phyloP scores from a whole-genome alignment of 2,113 vertebrate genomes.

The Entosphenus tridentatus region DNA sequence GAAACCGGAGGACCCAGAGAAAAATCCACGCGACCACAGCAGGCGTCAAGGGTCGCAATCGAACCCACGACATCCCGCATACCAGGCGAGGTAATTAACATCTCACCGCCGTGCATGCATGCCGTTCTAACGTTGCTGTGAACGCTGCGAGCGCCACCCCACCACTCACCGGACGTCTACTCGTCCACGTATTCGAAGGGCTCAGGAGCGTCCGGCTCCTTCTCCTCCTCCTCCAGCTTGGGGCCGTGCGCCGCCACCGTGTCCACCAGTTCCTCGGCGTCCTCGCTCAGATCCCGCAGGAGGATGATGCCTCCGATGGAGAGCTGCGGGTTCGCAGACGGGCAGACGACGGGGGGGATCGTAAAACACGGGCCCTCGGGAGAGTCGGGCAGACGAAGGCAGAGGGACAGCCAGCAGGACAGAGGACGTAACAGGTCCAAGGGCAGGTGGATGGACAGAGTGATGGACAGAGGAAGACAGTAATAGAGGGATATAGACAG shows the following conservation, averaged over 20 bases:
- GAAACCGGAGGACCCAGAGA: no score
- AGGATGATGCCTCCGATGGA: conserved; percentile 92
- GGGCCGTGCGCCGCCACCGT: conserved; percentile 83
- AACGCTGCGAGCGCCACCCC: neutral
- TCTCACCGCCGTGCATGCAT: no score
- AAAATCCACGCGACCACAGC: no score
- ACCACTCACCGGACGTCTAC: conserved; percentile 18
- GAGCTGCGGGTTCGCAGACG: conserved; percentile 28
- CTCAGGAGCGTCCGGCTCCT: conserved; percentile 84
- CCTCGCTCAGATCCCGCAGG: conserved; percentile 80
- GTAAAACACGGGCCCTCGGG: neutral
- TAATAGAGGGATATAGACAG: no score
- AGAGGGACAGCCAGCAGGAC: neutral
- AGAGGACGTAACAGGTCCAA: neutral
- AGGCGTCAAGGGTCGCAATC: no score
- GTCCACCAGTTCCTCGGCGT: conserved; percentile 83
- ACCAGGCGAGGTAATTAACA: no score
- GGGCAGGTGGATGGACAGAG: neutral
- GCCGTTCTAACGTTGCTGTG: no score
- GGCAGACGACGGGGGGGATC: neutral
- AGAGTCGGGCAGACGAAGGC: neutral
- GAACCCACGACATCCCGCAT: no score
- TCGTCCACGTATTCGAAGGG: conserved; percentile 93
- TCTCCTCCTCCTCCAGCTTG: conserved; percentile 91
- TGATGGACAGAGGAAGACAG: neutral